Evolutionary conservation across 2,888 invertebrate species (phyloP).

Genomic region (Pheosia gnoma): DNA sequence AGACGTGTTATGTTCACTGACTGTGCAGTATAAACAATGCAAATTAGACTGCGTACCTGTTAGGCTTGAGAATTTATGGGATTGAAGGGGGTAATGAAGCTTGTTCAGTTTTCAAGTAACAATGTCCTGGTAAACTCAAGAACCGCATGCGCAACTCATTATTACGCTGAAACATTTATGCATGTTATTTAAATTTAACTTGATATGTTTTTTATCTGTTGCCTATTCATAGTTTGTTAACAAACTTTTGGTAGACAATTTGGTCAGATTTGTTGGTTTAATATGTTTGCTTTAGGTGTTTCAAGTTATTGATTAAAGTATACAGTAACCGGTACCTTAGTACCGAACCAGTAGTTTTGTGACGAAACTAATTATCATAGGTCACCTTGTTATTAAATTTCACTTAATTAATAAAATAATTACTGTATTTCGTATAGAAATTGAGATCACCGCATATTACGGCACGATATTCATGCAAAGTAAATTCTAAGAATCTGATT

Average conservation of each 20-base stretch:
- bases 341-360: background rate
- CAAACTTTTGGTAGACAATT: background rate
- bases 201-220: background rate
- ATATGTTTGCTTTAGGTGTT: background rate
- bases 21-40: conserved; percentile 27
- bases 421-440: background rate
- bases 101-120: background rate
- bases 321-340: no score
- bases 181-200: background rate
- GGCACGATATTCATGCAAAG: conserved; percentile 24
- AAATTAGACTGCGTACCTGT: conserved; percentile 23
- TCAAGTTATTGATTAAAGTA: background rate
- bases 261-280: background rate
- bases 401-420: background rate
- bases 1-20: conserved; percentile 15
- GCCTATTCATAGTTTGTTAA: background rate
- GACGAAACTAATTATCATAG: background rate
- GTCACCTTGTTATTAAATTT: background rate
- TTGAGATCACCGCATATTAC: conserved; percentile 2
- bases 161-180: no score
- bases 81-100: conserved; percentile 10
- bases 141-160: background rate
- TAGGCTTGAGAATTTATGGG: conserved; percentile 10
- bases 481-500: conserved; percentile 20
- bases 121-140: background rate